Base-by-base conservation (phyloP, 2,888 invertebrate species). In the Drosophila melanosoma region DNA sequence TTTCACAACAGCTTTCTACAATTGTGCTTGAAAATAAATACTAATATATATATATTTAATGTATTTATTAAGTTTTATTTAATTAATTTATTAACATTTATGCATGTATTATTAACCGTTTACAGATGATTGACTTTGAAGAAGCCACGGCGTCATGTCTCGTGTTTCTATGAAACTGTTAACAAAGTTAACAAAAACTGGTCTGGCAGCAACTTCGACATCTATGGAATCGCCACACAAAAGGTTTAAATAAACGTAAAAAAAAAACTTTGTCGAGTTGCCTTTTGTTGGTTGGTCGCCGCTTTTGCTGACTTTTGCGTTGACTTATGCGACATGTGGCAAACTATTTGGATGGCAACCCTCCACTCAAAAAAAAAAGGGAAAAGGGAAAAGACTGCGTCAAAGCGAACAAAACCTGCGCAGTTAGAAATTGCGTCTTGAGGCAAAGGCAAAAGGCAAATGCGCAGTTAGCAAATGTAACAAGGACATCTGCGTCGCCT, bases 351-450 rank as follows among this genome's bases (percentile, higher is more conserved):
- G 67, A 33, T 29, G 57, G 32, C 38, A 56, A 29, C 7, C 26
- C 38, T 7, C n/a, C 15, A 10, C 15, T 38, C 15, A 38, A 3
- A 10, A 17, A 38, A 36, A 15, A 20, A 38, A 33, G 17, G 26
- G 0, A 2, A 17, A 10, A 48, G 58, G 29, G 29, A 1, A 54
- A 58, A 36, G 45, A 54, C 49, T 23, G 36, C 48, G 49, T 51
- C 58, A 45, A 23, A 82, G 73, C 69, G n/a, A 17, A 7, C 11
- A 33, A 54, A 73, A 72, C 82, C 77, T 87, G 86, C 86, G 86
- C 85, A 86, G 71, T 87, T 81, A 33, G 51, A 29, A 68, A 74
- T 69, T 85, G 77, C 87, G 84, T 80, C 77, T 59, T 61, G 26
- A 58, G 10, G 36, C 15, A 29, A 40, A 12, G 23, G n/a, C n/a